These are phyloP conservation scores for Tupiocoris notatus DNA, from an alignment of 2,888 invertebrate genomes.

Conservation along the genomic window DNA sequence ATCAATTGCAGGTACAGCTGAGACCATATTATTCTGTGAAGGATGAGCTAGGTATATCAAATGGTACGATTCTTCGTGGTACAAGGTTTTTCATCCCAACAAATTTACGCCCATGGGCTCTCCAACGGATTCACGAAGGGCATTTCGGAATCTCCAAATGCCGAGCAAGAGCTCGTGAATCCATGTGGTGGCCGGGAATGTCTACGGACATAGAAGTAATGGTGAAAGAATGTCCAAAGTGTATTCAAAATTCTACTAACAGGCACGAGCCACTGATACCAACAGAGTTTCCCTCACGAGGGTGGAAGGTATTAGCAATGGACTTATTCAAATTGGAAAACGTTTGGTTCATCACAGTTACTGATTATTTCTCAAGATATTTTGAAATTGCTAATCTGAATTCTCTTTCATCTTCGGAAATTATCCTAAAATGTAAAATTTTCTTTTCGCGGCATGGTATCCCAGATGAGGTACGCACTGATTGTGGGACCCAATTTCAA, in stretches of 20 bases:
- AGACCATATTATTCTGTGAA: background rate
- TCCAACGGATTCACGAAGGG: background rate
- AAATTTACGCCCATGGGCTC: background rate
- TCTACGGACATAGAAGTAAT: background rate
- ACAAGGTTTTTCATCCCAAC: background rate
- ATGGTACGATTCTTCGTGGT: background rate
- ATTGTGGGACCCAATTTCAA: too few species aligned
- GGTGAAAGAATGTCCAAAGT: background rate
- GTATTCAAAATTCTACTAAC: background rate
- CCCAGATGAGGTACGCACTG: too few species aligned
- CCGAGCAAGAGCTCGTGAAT: background rate
- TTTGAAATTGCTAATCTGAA: too few species aligned
- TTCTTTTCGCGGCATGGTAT: background rate
- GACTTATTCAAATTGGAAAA: too few species aligned
- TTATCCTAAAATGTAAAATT: conserved; percentile 12
- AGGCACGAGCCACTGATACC: conserved; percentile 12
- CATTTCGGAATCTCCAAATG: background rate
- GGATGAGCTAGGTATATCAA: background rate
- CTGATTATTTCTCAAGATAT: conserved; percentile 10
- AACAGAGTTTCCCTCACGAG: background rate
- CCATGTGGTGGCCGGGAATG: conserved; percentile 7
- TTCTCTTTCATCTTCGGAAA: background rate
- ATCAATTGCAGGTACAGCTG: background rate
- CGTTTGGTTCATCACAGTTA: too few species aligned
- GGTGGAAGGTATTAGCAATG: conserved; percentile 10